These are phyloP conservation scores for Thyatira batis DNA, from an alignment of 2,888 invertebrate species.

Conservation along the genomic window DNA sequence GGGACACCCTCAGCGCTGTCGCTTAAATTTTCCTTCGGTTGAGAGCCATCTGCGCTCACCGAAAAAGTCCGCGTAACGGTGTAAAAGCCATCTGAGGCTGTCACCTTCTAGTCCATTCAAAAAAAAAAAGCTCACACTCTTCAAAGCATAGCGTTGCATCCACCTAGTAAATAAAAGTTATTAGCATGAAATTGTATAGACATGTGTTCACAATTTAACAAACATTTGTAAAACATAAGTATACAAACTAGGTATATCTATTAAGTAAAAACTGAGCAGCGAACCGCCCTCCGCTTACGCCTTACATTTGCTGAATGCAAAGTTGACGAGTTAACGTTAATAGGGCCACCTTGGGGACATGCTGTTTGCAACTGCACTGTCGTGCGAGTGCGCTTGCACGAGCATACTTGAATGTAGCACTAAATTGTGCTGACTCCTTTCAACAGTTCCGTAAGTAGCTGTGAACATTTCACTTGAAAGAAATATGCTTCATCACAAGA, in stretches of 20 bases:
- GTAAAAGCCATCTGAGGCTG: too few relatives aligned
- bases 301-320: constrained; percentile 15
- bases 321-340: constrained; percentile 24
- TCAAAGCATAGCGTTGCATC: too few relatives aligned
- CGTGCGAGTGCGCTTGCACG: background rate
- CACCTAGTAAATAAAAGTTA: too few relatives aligned
- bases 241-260: background rate
- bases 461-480: background rate
- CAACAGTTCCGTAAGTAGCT: background rate
- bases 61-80: too few relatives aligned
- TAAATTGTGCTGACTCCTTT: background rate
- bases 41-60: too few relatives aligned
- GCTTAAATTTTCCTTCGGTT: too few relatives aligned
- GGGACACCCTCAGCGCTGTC: too few relatives aligned
- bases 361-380: background rate
- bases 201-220: too few relatives aligned
- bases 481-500: background rate
- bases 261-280: background rate
- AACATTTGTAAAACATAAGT: too few relatives aligned
- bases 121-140: too few relatives aligned
- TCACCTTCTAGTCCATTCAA: too few relatives aligned
- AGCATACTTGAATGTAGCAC: background rate
- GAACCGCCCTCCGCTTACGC: background rate
- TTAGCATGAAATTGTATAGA: too few relatives aligned
- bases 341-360: constrained; percentile 19